Percentiles rank a stretch among this genome's conserved stretches.
phyloP scores from a whole-genome alignment of 2,888 invertebrate genomes.

The Biston betularia region DNA sequence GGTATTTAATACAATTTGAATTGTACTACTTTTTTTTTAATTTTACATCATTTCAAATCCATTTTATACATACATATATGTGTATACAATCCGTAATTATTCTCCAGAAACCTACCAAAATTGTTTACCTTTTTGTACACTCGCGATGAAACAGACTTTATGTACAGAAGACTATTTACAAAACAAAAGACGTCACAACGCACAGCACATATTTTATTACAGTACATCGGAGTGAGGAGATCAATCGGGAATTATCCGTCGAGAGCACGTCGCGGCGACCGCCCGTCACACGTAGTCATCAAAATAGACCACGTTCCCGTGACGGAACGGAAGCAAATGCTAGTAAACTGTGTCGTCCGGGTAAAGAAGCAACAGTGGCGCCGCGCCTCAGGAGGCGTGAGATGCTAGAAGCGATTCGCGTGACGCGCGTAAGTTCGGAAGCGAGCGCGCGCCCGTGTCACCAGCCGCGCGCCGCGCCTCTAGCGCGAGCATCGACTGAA shows the following conservation, averaged over 20 bases:
- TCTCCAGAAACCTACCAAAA: no score
- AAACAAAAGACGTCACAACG: slow-evolving; percentile 46
- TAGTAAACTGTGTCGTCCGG: slow-evolving; percentile 79
- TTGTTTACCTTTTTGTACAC: no score
- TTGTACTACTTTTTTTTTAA: no score
- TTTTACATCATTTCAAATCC: no score
- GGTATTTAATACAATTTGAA: no score
- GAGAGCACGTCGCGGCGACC: slow-evolving; percentile 21
- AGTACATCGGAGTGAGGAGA: slow-evolving; percentile 35
- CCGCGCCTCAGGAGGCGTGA: slow-evolving; percentile 84
- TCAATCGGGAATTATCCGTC: background rate
- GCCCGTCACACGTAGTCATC: slow-evolving; percentile 46
- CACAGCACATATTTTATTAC: slow-evolving; percentile 45
- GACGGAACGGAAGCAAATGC: slow-evolving; percentile 47
- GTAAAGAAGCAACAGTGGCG: slow-evolving; percentile 69
- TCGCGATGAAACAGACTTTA: no score
- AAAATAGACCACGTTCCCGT: slow-evolving; percentile 41
- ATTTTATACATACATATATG: no score
- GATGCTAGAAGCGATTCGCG: slow-evolving; percentile 65
- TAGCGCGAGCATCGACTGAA: slow-evolving; percentile 74
- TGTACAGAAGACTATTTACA: slow-evolving; percentile 36
- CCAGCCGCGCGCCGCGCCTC: slow-evolving; percentile 81
- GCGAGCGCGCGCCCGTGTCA: slow-evolving; percentile 77
- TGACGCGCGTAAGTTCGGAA: slow-evolving; percentile 91
- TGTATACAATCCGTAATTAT: no score